These are phyloP conservation scores for Barypeithes pellucidus DNA, from an alignment of 2,888 invertebrate species.

Conservation along the genomic window DNA sequence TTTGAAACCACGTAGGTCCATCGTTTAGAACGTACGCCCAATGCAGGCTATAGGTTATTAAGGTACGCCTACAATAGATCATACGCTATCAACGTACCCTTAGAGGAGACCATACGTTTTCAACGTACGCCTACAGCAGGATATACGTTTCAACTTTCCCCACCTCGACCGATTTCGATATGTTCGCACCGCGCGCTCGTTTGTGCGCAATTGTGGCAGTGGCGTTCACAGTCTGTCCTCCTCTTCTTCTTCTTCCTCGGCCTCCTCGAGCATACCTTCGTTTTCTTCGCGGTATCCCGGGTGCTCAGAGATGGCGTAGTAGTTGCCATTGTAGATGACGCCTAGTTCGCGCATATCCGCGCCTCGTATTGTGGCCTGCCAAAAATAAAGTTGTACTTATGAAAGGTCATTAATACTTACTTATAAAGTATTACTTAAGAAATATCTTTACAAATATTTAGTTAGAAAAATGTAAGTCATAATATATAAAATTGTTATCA, in stretches of 20 bases:
- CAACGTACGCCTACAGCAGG: neutral
- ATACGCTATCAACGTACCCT: neutral
- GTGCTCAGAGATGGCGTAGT: conserved; percentile 95
- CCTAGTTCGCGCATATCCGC: conserved; percentile 93
- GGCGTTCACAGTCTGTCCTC: conserved; percentile 74
- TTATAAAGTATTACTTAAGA: too few relatives aligned
- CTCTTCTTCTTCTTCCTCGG: conserved; percentile 87
- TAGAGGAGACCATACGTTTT: conserved; percentile 2
- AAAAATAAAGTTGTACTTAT: too few relatives aligned
- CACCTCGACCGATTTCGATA: conserved; percentile 38
- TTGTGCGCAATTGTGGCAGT: conserved; percentile 61
- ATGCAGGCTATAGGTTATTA: neutral
- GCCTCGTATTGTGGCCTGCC: conserved; percentile 90
- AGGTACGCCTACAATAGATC: neutral
- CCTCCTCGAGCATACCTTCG: conserved; percentile 88
- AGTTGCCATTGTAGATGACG: conserved; percentile 82
- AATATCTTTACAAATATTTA: too few relatives aligned
- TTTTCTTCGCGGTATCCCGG: conserved; percentile 94
- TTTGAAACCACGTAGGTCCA: too few relatives aligned
- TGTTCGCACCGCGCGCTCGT: conserved; percentile 53
- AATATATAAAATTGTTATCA: too few relatives aligned
- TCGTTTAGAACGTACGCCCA: neutral
- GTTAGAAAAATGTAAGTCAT: too few relatives aligned
- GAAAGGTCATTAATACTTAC: too few relatives aligned
- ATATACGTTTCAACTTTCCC: conserved; percentile 6